Evolutionary conservation across 2,888 invertebrate genomes (phyloP).

Genomic region (Drosophila peninsularis): DNA sequence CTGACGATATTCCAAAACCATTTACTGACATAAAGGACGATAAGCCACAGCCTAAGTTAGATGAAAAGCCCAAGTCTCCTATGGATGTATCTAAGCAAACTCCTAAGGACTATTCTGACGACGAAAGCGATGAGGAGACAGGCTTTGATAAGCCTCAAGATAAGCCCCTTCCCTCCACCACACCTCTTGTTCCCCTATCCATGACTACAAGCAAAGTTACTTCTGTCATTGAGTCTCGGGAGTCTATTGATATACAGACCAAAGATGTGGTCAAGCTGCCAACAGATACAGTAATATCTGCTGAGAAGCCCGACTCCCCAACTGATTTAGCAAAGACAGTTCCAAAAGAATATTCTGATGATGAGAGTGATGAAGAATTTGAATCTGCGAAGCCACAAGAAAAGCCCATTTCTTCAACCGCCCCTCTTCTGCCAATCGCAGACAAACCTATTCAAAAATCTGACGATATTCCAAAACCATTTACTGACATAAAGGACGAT

Average conservation of each 20-base stretch:
- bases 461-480: slow-evolving; percentile 1
- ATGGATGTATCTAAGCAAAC: not conserved
- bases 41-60: not conserved
- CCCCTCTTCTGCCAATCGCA: not conserved
- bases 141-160: not conserved
- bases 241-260: not conserved
- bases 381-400: not conserved
- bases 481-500: not conserved
- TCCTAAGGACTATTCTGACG: not conserved
- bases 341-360: slow-evolving; percentile 2
- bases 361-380: slow-evolving; percentile 2
- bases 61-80: not conserved
- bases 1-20: not conserved
- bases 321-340: not conserved
- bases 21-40: not conserved
- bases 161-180: not conserved
- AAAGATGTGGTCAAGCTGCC: not conserved
- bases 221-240: slow-evolving; percentile 1
- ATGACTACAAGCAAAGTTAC: not conserved
- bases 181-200: not conserved
- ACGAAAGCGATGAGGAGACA: not conserved
- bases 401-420: not conserved
- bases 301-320: not conserved
- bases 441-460: slow-evolving; percentile 1
- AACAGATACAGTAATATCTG: not conserved